Percentiles rank a stretch among this genome's conserved stretches.
phyloP scores from a whole-genome alignment of 2,888 invertebrate genomes.

The Himalopsyche tibetana region DNA sequence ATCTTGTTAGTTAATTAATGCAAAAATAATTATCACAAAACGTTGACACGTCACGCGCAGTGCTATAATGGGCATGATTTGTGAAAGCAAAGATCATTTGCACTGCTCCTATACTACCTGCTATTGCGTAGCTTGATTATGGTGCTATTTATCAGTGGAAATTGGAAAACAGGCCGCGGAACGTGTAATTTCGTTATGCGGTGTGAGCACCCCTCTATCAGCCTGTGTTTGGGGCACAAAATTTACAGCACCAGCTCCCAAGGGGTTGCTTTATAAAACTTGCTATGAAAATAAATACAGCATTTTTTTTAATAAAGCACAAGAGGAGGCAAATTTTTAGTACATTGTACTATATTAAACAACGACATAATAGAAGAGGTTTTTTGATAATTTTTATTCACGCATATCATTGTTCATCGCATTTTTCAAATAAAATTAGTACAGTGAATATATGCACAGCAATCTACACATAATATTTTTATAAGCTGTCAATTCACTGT shows the following conservation, averaged over 20 bases:
- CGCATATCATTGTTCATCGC: too few species aligned
- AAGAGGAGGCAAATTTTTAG: neutral
- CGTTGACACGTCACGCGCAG: neutral
- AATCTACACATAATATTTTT: too few species aligned
- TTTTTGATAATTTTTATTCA: too few species aligned
- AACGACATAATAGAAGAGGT: too few species aligned
- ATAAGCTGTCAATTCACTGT: too few species aligned
- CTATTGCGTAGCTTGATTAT: slow-evolving; percentile 53
- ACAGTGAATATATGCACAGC: too few species aligned
- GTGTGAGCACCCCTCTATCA: slow-evolving; percentile 50
- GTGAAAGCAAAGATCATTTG: slow-evolving; percentile 28
- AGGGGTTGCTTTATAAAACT: slow-evolving; percentile 2
- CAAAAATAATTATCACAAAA: neutral
- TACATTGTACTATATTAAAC: neutral
- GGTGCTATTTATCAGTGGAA: slow-evolving; percentile 63
- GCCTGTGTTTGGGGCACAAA: slow-evolving; percentile 21
- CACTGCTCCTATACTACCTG: slow-evolving; percentile 32
- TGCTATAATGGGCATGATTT: neutral
- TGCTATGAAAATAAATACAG: neutral
- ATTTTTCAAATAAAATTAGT: too few species aligned
- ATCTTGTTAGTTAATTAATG: too few species aligned
- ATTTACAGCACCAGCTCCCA: slow-evolving; percentile 24
- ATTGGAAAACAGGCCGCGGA: slow-evolving; percentile 64
- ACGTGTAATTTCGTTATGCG: slow-evolving; percentile 64
- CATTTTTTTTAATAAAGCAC: neutral